Conservation (phyloP, 64 coral and sea anemone genomes). For the Porites australiensis region DNA sequence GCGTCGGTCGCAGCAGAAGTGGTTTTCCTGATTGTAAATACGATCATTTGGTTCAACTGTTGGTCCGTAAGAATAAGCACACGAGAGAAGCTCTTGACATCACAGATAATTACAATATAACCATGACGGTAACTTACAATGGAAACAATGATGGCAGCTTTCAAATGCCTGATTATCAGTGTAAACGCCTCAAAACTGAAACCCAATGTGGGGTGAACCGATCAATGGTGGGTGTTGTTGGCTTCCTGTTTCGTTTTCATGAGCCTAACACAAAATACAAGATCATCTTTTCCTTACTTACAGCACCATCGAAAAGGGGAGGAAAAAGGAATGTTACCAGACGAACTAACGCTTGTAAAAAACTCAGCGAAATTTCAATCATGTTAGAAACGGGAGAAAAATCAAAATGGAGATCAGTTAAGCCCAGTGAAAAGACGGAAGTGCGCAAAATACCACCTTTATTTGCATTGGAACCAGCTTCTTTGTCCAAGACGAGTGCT, state of each 20-base stretch:
- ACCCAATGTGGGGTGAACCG: not conserved
- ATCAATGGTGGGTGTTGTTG: not conserved
- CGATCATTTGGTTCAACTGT: constrained; percentile 2
- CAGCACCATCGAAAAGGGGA: too few species aligned
- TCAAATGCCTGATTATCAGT: not conserved
- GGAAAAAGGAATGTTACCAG: not conserved
- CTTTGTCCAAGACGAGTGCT: not conserved
- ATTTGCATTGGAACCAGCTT: not conserved
- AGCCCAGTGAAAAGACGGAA: not conserved
- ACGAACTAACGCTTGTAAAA: not conserved
- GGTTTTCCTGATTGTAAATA: constrained; percentile 12
- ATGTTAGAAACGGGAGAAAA: not conserved
- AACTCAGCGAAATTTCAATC: constrained; percentile 6
- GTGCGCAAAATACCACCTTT: not conserved
- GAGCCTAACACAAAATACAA: constrained; percentile 15
- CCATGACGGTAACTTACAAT: not conserved
- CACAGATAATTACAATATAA: not conserved
- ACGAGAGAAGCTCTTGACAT: constrained; percentile 4
- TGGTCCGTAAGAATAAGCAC: not conserved
- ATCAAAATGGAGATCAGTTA: not conserved
- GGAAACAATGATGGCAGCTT: not conserved
- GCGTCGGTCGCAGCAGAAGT: not conserved
- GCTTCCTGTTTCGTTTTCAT: constrained; percentile 2
- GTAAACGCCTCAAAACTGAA: constrained; percentile 15
- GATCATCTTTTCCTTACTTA: not conserved